Conservation (phyloP, 2,888 invertebrate genomes). For the Drepanosiphum platanoidis region DNA sequence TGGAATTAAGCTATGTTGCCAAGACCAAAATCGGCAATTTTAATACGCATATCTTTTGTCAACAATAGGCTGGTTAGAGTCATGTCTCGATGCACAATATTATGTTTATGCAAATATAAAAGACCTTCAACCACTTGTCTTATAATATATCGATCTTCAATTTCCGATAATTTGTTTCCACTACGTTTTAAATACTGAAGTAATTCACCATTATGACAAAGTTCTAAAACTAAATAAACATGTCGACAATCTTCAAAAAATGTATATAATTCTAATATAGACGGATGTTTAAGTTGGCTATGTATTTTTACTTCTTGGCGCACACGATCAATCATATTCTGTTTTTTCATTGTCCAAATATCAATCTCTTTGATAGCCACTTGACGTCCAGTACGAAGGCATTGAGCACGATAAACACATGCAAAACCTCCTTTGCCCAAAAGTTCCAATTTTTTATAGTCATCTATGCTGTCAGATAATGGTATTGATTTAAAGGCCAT, state of each 20-base stretch:
- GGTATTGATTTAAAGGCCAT: slow-evolving; percentile 30
- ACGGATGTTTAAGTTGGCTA: slow-evolving; percentile 89
- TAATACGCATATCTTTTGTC: slow-evolving; percentile 86
- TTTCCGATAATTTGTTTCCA: slow-evolving; percentile 68
- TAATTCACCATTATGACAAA: slow-evolving; percentile 92
- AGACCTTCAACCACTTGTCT: slow-evolving; percentile 91
- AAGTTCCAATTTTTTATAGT: slow-evolving; percentile 87
- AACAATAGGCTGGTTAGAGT: slow-evolving; percentile 90
- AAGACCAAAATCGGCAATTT: slow-evolving; percentile 97
- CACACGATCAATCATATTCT: slow-evolving; percentile 86
- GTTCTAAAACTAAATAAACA: slow-evolving; percentile 92
- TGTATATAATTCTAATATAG: slow-evolving; percentile 87
- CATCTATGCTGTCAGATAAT: slow-evolving; percentile 66
- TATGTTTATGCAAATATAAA: slow-evolving; percentile 89
- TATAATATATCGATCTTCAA: slow-evolving; percentile 73
- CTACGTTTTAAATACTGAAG: slow-evolving; percentile 81
- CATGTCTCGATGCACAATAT: slow-evolving; percentile 92
- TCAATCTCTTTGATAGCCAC: slow-evolving; percentile 97
- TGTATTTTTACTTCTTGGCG: slow-evolving; percentile 93
- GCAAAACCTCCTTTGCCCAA: slow-evolving; percentile 96
- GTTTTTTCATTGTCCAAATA: slow-evolving; percentile 86
- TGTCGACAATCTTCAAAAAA: slow-evolving; percentile 92
- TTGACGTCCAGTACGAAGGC: slow-evolving; percentile 78
- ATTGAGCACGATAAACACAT: slow-evolving; percentile 88
- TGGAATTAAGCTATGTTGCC: slow-evolving; percentile 86